Conservation (phyloP, 2,797 vertebrate species). For the Uromys caudimaculatus region DNA sequence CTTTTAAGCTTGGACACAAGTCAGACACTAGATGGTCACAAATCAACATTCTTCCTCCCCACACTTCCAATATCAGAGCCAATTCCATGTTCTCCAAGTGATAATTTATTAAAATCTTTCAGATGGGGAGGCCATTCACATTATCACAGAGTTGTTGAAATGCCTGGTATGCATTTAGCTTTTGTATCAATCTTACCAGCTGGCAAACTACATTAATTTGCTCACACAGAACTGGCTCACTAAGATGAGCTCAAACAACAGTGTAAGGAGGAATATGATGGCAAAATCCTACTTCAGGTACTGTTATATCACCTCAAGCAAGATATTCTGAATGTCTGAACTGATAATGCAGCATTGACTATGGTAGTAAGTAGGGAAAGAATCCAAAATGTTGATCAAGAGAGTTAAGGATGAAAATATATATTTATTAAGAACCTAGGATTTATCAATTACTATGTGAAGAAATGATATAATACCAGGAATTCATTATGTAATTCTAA, state of each 20-base stretch:
- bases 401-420: neutral
- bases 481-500: neutral
- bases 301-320: neutral
- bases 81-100: constrained; percentile 4
- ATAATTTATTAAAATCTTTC: neutral
- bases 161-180: neutral
- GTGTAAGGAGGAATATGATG: neutral
- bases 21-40: neutral
- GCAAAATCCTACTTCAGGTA: neutral
- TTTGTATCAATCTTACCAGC: constrained; percentile 33
- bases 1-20: neutral
- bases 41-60: neutral
- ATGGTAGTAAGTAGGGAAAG: neutral
- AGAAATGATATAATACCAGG: neutral
- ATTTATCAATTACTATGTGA: neutral
- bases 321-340: neutral
- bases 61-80: neutral
- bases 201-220: neutral
- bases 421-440: neutral
- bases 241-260: neutral
- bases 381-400: neutral
- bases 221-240: neutral
- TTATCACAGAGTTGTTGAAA: neutral
- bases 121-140: neutral
- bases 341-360: neutral